These are phyloP conservation scores for Intellagama lesueurii DNA, from an alignment of 2,797 vertebrate genomes.

Conservation along the genomic window DNA sequence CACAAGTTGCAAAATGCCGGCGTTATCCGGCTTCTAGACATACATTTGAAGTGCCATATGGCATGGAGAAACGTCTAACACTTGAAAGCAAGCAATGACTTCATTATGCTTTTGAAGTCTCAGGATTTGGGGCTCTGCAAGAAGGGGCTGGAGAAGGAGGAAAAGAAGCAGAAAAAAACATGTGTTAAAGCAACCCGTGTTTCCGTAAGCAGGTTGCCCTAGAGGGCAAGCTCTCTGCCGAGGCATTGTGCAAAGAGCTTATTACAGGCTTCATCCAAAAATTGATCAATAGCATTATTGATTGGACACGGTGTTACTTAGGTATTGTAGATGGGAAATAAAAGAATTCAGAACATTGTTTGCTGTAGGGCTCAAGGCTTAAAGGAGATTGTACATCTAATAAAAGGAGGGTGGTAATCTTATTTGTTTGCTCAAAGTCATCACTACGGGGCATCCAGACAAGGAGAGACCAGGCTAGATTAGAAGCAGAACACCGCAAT, in stretches of 20 bases:
- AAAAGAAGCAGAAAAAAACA: background rate
- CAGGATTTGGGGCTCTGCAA: background rate
- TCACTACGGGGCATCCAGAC: background rate
- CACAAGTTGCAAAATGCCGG: too few relatives aligned
- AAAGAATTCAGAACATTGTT: slow-evolving; percentile 9
- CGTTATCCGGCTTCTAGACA: background rate
- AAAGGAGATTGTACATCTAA: background rate
- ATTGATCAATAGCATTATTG: background rate
- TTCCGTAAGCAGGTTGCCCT: background rate
- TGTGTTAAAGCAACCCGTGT: background rate
- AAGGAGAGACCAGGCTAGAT: background rate
- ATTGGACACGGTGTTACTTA: background rate
- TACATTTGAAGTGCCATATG: background rate
- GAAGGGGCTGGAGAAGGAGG: background rate
- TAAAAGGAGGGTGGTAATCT: background rate
- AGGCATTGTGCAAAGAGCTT: slow-evolving; percentile 34
- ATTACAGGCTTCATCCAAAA: slow-evolving; percentile 3
- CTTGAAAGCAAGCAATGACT: background rate
- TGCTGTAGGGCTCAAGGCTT: slow-evolving; percentile 1
- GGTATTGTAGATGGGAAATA: background rate
- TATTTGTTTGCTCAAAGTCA: background rate
- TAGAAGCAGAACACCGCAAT: background rate
- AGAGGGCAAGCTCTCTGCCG: rapidly evolving
- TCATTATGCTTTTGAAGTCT: slow-evolving; percentile 2
- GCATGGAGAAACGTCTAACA: background rate